Conservation (phyloP, 2,888 invertebrate genomes). For the Palloptera scutellata region DNA sequence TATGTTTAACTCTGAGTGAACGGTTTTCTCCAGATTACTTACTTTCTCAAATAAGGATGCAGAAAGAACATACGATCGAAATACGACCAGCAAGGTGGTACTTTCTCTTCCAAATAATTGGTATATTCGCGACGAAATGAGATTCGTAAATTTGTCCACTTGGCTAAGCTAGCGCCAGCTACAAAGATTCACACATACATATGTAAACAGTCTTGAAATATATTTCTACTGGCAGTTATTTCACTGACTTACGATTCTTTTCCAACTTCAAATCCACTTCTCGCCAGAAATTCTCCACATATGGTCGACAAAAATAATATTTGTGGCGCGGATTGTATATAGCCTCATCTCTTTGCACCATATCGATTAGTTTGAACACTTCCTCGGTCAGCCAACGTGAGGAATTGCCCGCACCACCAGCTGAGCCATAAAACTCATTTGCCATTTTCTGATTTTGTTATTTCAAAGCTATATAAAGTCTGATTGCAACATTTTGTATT, state of each 20-base stretch:
- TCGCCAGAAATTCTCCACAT: conserved; percentile 62
- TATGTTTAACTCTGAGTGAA: conserved; percentile 1
- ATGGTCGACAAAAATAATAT: conserved; percentile 62
- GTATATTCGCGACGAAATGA: conserved; percentile 62
- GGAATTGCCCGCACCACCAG: conserved; percentile 39
- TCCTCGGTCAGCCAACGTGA: conserved; percentile 61
- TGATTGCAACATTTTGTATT: too few relatives aligned
- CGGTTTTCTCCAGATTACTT: conserved; percentile 30
- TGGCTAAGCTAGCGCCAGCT: conserved; percentile 60
- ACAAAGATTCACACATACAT: conserved; percentile 1
- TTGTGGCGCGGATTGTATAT: conserved; percentile 62
- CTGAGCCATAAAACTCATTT: conserved; percentile 36
- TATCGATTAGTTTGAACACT: conserved; percentile 59
- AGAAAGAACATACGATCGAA: conserved; percentile 62
- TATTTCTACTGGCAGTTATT: not conserved
- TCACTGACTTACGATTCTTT: conserved; percentile 53
- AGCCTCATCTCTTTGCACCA: conserved; percentile 60
- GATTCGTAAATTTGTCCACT: conserved; percentile 62
- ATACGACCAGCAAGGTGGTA: conserved; percentile 61
- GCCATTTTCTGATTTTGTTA: conserved; percentile 29
- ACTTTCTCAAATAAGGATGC: conserved; percentile 60
- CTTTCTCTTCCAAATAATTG: conserved; percentile 58
- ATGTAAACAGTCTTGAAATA: not conserved
- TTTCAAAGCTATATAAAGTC: too few relatives aligned
- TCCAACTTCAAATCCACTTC: conserved; percentile 59